Evolutionary conservation across 2,113 vertebrate species (phyloP).

Genomic region (Lagenorhynchus albirostris): DNA sequence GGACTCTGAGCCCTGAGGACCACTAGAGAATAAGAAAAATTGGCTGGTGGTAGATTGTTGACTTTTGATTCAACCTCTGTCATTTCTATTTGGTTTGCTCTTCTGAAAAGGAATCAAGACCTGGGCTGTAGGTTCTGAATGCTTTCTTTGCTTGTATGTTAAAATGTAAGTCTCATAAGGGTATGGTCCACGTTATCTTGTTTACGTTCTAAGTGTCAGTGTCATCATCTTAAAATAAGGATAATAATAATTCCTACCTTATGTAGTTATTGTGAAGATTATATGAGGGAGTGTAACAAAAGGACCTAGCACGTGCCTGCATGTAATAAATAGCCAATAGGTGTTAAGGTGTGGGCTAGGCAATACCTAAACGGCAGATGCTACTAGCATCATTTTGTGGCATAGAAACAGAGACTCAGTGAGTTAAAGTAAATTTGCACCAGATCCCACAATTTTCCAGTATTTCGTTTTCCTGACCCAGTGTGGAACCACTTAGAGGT

Average conservation of each 20-base stretch:
- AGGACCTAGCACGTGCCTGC: not conserved
- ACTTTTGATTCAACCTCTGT: not conserved
- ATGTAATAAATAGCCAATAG: not conserved
- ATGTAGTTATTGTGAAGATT: not conserved
- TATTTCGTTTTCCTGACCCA: not conserved
- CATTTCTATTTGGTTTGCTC: not conserved
- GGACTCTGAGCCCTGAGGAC: not conserved
- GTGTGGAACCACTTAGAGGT: not conserved
- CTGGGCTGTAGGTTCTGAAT: not conserved
- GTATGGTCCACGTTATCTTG: not conserved
- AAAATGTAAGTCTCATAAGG: not conserved
- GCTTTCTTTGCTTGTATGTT: not conserved
- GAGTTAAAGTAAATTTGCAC: not conserved
- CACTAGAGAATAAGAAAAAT: not conserved
- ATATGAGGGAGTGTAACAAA: not conserved
- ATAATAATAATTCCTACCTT: not conserved
- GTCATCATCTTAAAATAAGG: not conserved
- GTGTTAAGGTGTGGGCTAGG: not conserved
- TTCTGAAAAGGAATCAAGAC: not conserved
- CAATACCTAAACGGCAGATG: not conserved
- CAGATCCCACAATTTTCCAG: not conserved
- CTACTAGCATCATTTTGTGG: not conserved
- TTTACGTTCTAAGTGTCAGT: not conserved
- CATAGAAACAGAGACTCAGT: not conserved
- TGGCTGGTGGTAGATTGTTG: not conserved